phyloP scores from a whole-genome alignment of 2,113 vertebrate species.

The Sander vitreus region DNA sequence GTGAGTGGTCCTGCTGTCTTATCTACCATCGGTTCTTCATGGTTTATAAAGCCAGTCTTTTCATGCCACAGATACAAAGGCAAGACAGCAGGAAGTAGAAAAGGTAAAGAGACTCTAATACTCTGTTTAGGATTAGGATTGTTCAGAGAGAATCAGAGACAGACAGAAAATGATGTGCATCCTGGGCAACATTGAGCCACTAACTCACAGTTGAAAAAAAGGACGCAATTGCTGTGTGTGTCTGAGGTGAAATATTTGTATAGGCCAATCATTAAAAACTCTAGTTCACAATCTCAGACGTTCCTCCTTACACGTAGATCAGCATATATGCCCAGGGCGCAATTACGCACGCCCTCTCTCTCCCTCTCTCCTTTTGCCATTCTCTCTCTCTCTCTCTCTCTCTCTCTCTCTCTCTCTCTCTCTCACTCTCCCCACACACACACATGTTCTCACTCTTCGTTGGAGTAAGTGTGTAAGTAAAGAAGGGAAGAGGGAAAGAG shows the following conservation, averaged over 20 bases:
- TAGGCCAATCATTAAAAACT: slow-evolving; percentile 28
- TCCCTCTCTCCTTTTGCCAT: slow-evolving; percentile 36
- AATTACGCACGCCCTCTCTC: slow-evolving; percentile 72
- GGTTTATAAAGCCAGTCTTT: slow-evolving; percentile 17
- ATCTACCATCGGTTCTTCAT: neutral
- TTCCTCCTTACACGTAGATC: slow-evolving; percentile 33
- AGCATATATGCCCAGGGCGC: slow-evolving; percentile 41
- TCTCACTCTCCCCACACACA: slow-evolving; percentile 38
- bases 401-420: slow-evolving; percentile 30
- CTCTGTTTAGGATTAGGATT: neutral
- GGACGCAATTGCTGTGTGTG: slow-evolving; percentile 24
- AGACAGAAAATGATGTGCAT: neutral
- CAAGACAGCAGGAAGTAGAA: neutral
- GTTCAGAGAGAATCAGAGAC: neutral
- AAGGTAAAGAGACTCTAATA: neutral
- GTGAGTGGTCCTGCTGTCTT: neutral
- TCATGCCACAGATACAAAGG: slow-evolving; percentile 12
- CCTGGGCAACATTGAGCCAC: neutral
- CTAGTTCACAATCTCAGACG: slow-evolving; percentile 24
- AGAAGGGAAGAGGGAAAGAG: slow-evolving; percentile 79
- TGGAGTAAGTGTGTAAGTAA: slow-evolving; percentile 83
- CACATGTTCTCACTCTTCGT: slow-evolving; percentile 69
- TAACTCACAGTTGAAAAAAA: slow-evolving; percentile 6
- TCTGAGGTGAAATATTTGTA: slow-evolving; percentile 30
- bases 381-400: slow-evolving; percentile 49